Evolutionary conservation across 2,888 invertebrate genomes (phyloP).

Genomic region (Perizoma flavofasciatum): DNA sequence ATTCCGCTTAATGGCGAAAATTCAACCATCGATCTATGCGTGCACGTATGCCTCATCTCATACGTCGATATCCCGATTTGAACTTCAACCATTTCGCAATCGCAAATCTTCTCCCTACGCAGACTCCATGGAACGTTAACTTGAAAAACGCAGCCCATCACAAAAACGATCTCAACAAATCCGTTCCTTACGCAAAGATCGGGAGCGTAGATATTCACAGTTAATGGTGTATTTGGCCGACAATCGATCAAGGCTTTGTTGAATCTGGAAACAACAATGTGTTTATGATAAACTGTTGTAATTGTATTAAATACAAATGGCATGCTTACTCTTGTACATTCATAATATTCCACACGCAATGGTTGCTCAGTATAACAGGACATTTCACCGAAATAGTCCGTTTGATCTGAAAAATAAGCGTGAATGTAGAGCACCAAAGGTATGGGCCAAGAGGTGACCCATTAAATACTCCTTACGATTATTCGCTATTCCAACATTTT

Average conservation of each 20-base stretch:
- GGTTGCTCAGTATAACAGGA: conserved; percentile 73
- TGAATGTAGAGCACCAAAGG: neutral
- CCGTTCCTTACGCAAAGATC: conserved; percentile 64
- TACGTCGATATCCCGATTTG: conserved; percentile 69
- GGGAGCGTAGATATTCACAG: conserved; percentile 66
- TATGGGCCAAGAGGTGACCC: neutral
- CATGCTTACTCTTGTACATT: conserved; percentile 65
- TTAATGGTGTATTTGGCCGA: conserved; percentile 62
- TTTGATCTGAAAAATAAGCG: conserved; percentile 60
- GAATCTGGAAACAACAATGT: conserved; percentile 48
- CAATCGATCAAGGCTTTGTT: conserved; percentile 67
- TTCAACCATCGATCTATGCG: conserved; percentile 65
- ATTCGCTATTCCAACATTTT: no score
- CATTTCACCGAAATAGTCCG: conserved; percentile 71
- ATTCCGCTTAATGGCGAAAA: conserved; percentile 62
- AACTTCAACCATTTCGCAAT: conserved; percentile 72
- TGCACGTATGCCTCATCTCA: conserved; percentile 70
- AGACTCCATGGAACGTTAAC: conserved; percentile 66
- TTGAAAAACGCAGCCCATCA: conserved; percentile 65
- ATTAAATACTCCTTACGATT: neutral
- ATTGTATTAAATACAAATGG: no score
- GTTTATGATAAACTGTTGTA: neutral
- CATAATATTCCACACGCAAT: conserved; percentile 75
- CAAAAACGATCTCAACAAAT: conserved; percentile 63
- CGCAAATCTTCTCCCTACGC: conserved; percentile 72